Conservation (phyloP, 2,888 invertebrate genomes). For the Embidobia sp. region DNA sequence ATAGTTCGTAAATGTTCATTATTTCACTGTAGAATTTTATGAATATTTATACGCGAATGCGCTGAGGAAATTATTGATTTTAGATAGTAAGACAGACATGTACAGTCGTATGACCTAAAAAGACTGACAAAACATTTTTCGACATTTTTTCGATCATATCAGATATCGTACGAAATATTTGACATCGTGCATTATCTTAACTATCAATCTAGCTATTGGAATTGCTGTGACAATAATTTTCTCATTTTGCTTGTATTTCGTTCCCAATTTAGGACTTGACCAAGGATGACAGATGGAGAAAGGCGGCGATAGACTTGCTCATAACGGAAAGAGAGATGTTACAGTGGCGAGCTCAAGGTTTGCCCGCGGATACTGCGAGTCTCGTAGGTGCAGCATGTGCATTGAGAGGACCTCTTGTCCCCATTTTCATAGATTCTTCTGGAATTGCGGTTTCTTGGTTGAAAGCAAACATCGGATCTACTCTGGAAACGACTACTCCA, state of each 20-base stretch:
- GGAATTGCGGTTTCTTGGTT: conserved; percentile 92
- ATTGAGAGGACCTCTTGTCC: conserved; percentile 84
- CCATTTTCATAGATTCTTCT: conserved; percentile 95
- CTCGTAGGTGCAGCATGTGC: conserved; percentile 77
- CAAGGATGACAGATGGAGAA: conserved; percentile 73
- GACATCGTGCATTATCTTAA: too few species aligned
- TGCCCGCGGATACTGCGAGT: conserved; percentile 85
- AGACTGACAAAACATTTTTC: conserved; percentile 20
- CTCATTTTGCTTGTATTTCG: not conserved
- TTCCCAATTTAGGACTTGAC: conserved; percentile 66
- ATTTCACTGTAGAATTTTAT: not conserved
- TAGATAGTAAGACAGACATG: conserved; percentile 6
- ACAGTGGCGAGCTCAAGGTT: conserved; percentile 92
- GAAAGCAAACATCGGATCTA: conserved; percentile 85
- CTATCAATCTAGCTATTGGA: too few species aligned
- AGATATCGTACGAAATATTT: too few species aligned
- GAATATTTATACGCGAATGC: conserved; percentile 8
- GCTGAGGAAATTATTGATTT: conserved; percentile 20
- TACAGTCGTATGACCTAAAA: conserved; percentile 20
- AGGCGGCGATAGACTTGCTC: conserved; percentile 73
- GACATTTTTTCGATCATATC: not conserved
- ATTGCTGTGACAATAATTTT: too few species aligned
- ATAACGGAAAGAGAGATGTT: conserved; percentile 88
- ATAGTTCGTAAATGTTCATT: conserved; percentile 1
- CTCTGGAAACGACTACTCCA: conserved; percentile 90